A percentile compares a stretch with the other conserved stretches of the same genome.
These are phyloP conservation scores for Rotaria sp. DNA, from an alignment of 2,888 invertebrate genomes.

Conservation along the genomic window DNA sequence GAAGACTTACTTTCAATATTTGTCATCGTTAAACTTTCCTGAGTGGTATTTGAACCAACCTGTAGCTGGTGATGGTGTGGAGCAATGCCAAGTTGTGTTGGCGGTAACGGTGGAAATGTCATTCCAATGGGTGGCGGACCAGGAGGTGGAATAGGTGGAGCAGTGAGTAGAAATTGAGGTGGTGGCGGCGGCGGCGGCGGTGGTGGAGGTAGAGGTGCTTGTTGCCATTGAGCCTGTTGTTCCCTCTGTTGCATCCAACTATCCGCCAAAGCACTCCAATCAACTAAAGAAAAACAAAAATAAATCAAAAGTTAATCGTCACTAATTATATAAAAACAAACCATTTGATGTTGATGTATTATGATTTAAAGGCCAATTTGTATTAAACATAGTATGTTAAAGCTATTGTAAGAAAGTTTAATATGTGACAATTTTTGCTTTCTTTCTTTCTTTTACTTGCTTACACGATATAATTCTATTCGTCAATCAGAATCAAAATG, in stretches of 20 bases:
- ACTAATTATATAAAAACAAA: neutral
- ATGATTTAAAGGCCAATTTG: neutral
- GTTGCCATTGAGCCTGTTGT: slow-evolving; percentile 39
- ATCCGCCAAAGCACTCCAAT: slow-evolving; percentile 90
- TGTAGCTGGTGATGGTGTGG: neutral
- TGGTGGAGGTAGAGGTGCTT: slow-evolving; percentile 38
- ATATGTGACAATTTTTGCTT: neutral
- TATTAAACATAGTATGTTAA: neutral
- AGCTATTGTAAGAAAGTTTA: neutral
- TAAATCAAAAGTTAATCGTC: neutral
- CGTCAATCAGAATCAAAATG: neutral
- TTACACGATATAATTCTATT: neutral
- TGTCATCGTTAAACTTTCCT: slow-evolving; percentile 29
- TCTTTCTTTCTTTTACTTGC: neutral
- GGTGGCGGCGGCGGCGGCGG: slow-evolving; percentile 44
- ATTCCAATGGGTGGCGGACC: neutral
- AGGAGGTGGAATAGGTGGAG: neutral
- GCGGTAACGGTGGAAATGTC: neutral
- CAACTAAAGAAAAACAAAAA: slow-evolving; percentile 61
- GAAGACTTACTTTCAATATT: slow-evolving; percentile 29
- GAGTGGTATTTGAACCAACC: slow-evolving; percentile 26
- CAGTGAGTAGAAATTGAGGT: neutral
- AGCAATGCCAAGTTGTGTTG: neutral
- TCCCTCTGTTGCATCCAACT: slow-evolving; percentile 72
- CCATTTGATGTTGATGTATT: neutral